Percentiles rank a stretch among this genome's conserved stretches.
Evolutionary conservation across 2,888 invertebrate genomes (phyloP).

Genomic region (Dryococelus australis): DNA sequence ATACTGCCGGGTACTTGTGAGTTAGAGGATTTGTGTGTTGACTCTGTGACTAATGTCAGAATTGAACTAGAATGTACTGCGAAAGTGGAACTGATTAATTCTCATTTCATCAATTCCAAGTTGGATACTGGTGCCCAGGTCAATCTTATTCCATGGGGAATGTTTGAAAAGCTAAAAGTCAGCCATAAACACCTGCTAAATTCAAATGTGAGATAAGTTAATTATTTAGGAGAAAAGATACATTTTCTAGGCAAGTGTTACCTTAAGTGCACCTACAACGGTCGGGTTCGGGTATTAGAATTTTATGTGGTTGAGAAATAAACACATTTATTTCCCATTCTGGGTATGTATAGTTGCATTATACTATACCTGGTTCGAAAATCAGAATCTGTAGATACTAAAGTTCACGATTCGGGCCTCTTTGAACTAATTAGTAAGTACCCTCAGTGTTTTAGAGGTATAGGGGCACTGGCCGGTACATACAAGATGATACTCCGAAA

Average conservation of each 20-base stretch:
- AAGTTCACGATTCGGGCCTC: neutral
- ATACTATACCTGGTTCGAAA: neutral
- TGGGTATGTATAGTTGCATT: neutral
- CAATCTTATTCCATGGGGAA: neutral
- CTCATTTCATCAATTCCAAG: neutral
- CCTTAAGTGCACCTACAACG: neutral
- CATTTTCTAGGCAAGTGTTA: neutral
- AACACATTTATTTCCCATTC: neutral
- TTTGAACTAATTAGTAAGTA: neutral
- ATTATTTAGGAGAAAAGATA: neutral
- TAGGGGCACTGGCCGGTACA: neutral
- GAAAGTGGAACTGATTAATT: neutral
- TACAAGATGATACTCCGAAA: neutral
- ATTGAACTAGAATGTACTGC: neutral
- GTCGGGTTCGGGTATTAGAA: neutral
- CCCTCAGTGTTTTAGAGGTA: neutral
- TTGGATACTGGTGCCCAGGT: neutral
- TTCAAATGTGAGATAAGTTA: neutral
- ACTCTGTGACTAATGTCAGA: neutral
- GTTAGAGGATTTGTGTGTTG: neutral
- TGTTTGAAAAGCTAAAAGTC: neutral
- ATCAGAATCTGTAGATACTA: neutral
- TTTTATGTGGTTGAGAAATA: conserved; percentile 1
- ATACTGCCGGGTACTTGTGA: neutral
- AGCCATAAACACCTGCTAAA: neutral